Evolutionary conservation across 2,797 vertebrate genomes (phyloP).

Genomic region (Peromyscus eremicus): DNA sequence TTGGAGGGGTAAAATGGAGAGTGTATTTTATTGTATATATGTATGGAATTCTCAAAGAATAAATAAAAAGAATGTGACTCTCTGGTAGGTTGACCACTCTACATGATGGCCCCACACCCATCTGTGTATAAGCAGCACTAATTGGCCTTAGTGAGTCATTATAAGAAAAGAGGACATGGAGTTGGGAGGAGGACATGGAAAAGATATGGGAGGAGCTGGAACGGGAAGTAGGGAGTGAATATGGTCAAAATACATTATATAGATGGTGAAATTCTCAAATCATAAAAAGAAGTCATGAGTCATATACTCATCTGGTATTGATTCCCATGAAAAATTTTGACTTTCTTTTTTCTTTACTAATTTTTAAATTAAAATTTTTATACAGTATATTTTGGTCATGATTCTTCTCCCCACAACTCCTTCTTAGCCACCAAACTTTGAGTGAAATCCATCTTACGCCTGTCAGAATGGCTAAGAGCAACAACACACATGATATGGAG

Average conservation of each 20-base stretch:
- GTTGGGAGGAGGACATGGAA: not conserved
- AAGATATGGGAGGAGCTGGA: not conserved
- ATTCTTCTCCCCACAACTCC: not conserved
- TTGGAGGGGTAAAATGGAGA: not conserved
- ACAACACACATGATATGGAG: not conserved
- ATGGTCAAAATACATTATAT: not conserved
- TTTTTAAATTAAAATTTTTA: not conserved
- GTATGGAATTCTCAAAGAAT: not conserved
- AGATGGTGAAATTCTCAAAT: not conserved
- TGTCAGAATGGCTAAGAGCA: not conserved
- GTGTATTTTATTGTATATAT: not conserved
- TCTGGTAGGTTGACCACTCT: not conserved
- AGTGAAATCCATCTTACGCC: not conserved
- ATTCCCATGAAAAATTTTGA: not conserved
- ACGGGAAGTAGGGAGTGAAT: not conserved
- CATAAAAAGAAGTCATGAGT: not conserved
- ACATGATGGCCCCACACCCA: not conserved
- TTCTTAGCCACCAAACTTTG: not conserved
- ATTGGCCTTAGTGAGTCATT: not conserved
- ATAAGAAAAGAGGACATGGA: not conserved
- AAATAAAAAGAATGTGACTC: not conserved
- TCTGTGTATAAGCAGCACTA: not conserved
- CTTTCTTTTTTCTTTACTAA: not conserved
- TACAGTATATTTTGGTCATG: not conserved
- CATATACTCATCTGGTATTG: conserved; percentile 23